Base-by-base conservation (phyloP, 2,797 vertebrate species). In the Anomalospiza imberbis region DNA sequence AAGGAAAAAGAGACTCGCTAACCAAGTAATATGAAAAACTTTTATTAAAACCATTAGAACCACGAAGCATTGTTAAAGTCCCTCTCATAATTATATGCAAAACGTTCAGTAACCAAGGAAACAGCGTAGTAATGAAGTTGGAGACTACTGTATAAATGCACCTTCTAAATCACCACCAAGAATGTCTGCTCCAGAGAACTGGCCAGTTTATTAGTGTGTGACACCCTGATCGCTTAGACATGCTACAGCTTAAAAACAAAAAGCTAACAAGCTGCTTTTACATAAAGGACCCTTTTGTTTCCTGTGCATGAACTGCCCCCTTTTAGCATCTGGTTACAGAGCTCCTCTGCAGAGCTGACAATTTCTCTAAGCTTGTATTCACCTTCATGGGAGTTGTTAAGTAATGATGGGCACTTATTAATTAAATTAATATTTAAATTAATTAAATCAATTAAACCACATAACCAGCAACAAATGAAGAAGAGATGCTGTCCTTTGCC, bases 21-120 rank as follows among this genome's bases (percentile, higher is more conserved):
- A 93, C 51, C 53, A 88, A 72, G 44, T 26, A 76, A 61, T 57
- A 85, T 6, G 34, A 93, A 91, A 83, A 94, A 77, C 67, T 71
- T 93, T 94, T 89, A 91, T 89, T 84, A 82, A 94, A 96, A 78
- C 48, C 70, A 95, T 91, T 92, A 93, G 74, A 97, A 85, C 19
- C 73, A 76, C 10, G 13, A 91, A 92, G 73, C 47, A 66, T 91
- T 86, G 89, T 95, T 92, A 95, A 91, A 6, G 0, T 77, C 88
- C 67, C 51, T 66, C 67, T 86, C 1, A 12, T 94, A 95, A 96
- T 81, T 86, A 87, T n/a, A 95, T 75, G 84, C 73, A 94, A 86
- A 77, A 95, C 83, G 86, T 91, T 91, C 89, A 91, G 92, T 91
- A 89, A 94, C 94, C 88, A 94, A 97, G 97, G 97, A 91, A 95